phyloP scores from a whole-genome alignment of 2,113 vertebrate species.

The Chaenocephalus aceratus region DNA sequence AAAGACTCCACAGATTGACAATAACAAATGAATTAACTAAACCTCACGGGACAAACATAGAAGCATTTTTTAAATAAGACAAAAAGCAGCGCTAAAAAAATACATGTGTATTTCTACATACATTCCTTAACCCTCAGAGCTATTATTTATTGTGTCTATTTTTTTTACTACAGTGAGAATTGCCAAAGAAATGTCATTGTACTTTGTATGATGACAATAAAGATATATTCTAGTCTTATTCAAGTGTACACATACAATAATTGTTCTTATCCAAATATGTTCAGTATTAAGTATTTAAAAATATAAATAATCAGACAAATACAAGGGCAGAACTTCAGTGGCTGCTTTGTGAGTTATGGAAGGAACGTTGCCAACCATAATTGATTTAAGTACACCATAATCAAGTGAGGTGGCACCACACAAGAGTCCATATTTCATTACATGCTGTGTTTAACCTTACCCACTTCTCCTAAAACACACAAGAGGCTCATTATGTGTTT shows the following conservation, averaged over 20 bases:
- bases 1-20: constrained; percentile 6
- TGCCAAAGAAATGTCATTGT: no score
- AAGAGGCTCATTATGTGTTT: constrained; percentile 95
- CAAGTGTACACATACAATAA: constrained; percentile 2
- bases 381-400: constrained; percentile 71
- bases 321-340: constrained; percentile 26
- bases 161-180: no score
- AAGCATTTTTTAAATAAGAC: background rate
- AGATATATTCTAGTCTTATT: background rate
- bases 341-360: constrained; percentile 34
- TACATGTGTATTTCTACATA: background rate
- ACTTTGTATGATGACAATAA: no score
- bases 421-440: constrained; percentile 80
- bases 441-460: constrained; percentile 82
- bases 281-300: constrained; percentile 12
- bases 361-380: constrained; percentile 67
- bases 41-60: background rate
- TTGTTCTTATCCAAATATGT: constrained; percentile 1
- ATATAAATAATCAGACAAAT: constrained; percentile 44
- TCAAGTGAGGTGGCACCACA: constrained; percentile 66
- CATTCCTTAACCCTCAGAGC: constrained; percentile 4
- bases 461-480: constrained; percentile 89
- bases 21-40: constrained; percentile 5
- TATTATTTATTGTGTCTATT: background rate
- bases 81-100: background rate